These are phyloP conservation scores for Cervus canadensis DNA, from an alignment of 2,113 vertebrate species.

Conservation along the genomic window DNA sequence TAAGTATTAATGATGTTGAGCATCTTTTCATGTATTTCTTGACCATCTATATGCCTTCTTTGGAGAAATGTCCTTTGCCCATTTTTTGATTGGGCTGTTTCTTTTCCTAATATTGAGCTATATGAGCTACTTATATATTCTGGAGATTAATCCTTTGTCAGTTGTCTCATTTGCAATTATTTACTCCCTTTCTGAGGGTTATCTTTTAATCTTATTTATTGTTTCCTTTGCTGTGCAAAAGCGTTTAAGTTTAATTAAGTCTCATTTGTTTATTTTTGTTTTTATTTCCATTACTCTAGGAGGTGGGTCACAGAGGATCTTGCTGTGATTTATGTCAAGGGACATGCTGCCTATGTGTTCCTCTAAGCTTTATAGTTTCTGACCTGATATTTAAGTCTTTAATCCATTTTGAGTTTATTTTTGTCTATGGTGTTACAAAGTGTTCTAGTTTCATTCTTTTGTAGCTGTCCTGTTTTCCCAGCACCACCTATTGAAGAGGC, in stretches of 20 bases:
- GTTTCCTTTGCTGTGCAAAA: background rate
- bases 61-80: background rate
- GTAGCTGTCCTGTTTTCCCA: background rate
- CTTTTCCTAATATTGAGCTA: background rate
- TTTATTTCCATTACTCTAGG: background rate
- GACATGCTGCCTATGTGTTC: background rate
- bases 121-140: background rate
- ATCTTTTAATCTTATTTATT: background rate
- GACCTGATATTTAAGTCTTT: background rate
- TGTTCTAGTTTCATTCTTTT: background rate
- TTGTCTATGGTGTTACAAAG: background rate
- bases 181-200: background rate
- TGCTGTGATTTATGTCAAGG: background rate
- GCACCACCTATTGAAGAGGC: background rate
- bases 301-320: background rate
- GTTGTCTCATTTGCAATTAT: background rate
- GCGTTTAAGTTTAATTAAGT: background rate
- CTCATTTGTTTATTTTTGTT: background rate
- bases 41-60: background rate
- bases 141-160: background rate
- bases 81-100: background rate
- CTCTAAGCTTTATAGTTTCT: background rate
- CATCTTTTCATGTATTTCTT: background rate
- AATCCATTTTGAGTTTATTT: background rate
- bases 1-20: background rate